These are phyloP conservation scores for Nicator chloris DNA, from an alignment of 2,113 vertebrate genomes.

Conservation along the genomic window DNA sequence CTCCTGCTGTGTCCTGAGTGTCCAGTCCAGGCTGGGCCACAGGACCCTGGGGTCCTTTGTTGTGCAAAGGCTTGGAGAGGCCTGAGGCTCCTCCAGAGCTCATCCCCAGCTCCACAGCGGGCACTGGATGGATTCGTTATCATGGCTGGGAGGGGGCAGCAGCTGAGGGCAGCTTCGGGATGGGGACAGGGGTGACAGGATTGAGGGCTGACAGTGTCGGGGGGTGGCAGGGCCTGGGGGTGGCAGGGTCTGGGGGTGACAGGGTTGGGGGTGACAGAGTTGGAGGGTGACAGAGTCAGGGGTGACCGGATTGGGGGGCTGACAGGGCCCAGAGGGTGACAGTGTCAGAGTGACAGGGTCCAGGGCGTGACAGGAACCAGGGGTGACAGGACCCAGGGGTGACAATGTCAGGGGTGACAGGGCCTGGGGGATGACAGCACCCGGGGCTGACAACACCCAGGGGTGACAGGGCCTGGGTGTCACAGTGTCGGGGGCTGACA, in stretches of 20 bases:
- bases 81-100: background rate
- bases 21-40: background rate
- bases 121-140: fast-evolving
- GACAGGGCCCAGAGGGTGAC: too few relatives aligned
- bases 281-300: too few relatives aligned
- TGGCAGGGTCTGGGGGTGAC: background rate
- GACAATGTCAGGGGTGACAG: background rate
- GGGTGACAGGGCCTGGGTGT: background rate
- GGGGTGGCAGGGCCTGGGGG: background rate
- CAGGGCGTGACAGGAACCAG: too few relatives aligned
- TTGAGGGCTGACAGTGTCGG: too few relatives aligned
- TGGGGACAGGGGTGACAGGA: fast-evolving
- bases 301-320: background rate
- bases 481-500: too few relatives aligned
- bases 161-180: background rate
- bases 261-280: background rate
- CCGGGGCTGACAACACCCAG: too few relatives aligned
- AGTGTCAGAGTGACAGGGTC: too few relatives aligned
- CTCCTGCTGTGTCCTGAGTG: background rate
- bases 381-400: background rate
- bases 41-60: fast-evolving
- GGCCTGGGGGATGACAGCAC: too few relatives aligned
- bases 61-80: background rate
- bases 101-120: background rate
- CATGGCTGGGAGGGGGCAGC: background rate